A percentile compares a stretch with the other conserved stretches of the same genome.
Conservation (phyloP, 2,113 vertebrate genomes). For the Rhagologus leucostigma region DNA sequence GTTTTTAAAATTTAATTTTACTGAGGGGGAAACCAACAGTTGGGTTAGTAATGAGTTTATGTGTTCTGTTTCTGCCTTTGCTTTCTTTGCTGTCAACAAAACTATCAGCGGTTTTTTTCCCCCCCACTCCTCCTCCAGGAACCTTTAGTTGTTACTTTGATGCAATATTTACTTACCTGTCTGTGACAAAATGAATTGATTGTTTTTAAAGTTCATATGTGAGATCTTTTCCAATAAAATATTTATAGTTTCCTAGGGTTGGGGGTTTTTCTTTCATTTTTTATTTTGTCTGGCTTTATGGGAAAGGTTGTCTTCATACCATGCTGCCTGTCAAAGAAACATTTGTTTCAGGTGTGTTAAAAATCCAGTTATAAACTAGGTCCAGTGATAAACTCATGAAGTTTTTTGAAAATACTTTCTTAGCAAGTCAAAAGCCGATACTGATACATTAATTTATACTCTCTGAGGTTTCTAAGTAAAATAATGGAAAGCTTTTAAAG, state of each 20-base stretch:
- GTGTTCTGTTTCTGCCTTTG: not conserved
- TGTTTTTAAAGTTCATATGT: not conserved
- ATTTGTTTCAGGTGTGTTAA: not conserved
- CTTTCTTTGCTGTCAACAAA: not conserved
- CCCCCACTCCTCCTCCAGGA: not conserved
- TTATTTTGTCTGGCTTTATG: not conserved
- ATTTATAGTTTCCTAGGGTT: not conserved
- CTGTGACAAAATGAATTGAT: not conserved
- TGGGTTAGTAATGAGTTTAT: not conserved
- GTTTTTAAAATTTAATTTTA: not conserved
- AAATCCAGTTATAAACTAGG: not conserved
- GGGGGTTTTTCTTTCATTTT: fast-evolving
- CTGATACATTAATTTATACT: not conserved
- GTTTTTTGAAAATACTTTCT: not conserved
- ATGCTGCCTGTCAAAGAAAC: not conserved
- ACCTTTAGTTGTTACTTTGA: not conserved
- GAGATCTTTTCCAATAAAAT: not conserved
- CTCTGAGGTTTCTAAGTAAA: not conserved
- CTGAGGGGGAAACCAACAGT: not conserved
- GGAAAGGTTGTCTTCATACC: not conserved
- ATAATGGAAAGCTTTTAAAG: not conserved
- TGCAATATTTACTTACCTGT: not conserved
- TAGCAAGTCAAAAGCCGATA: not conserved
- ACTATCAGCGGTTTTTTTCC: not conserved
- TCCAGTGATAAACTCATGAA: not conserved